Evolutionary conservation across 2,797 vertebrate species (phyloP).

Genomic region (Salarias fasciatus): DNA sequence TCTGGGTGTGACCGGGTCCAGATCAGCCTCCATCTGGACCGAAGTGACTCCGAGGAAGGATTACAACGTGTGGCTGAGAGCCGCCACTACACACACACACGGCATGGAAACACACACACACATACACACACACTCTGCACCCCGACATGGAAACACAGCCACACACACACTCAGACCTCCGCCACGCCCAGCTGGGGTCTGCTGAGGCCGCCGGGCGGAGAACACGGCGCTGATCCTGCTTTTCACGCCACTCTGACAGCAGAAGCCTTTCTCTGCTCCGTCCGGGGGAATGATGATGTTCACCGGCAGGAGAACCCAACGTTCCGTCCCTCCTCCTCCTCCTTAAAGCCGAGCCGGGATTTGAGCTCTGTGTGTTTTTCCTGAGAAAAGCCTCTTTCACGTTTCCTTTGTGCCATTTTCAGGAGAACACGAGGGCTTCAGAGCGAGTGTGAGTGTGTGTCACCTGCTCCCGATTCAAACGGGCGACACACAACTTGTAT

Average conservation of each 20-base stretch:
- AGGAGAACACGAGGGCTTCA: conserved; percentile 25
- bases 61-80: conserved; percentile 33
- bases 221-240: no score
- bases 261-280: no score
- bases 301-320: conserved; percentile 14
- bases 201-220: conserved; percentile 14
- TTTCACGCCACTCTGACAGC: no score
- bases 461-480: conserved; percentile 60
- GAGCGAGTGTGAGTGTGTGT: conserved; percentile 3
- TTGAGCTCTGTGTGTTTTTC: conserved; percentile 35
- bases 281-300: conserved; percentile 15
- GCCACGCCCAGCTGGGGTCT: conserved; percentile 10
- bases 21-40: conserved; percentile 29
- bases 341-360: conserved; percentile 42
- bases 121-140: conserved; percentile 10
- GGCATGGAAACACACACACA: conserved; percentile 2
- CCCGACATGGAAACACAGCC: no score
- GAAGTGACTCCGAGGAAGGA: conserved; percentile 33
- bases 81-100: not conserved
- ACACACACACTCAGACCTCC: conserved; percentile 9
- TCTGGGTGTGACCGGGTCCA: conserved; percentile 38
- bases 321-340: not conserved
- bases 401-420: conserved; percentile 35
- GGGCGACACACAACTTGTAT: conserved; percentile 39
- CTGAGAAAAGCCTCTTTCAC: conserved; percentile 44